A percentile compares a stretch with the other conserved stretches of the same genome.
These are phyloP conservation scores for Mactromeris polynyma DNA, from an alignment of 2,888 invertebrate species.

Conservation along the genomic window DNA sequence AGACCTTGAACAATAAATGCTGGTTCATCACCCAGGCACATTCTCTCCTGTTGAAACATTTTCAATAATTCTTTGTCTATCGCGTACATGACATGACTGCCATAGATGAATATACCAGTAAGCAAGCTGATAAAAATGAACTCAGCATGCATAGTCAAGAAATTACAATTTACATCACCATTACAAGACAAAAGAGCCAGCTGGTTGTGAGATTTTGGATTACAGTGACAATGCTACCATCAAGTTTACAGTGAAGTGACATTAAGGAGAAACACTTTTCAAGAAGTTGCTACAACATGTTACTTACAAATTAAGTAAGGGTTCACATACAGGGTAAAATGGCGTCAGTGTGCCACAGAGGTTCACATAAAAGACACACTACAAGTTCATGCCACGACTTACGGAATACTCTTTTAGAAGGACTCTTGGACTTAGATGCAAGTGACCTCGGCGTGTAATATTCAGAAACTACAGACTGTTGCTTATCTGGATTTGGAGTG, in stretches of 20 bases:
- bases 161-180: no score
- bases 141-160: no score
- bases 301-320: background rate
- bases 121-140: no score
- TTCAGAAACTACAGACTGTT: background rate
- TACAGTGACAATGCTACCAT: background rate
- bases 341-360: background rate
- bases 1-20: no score
- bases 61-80: no score
- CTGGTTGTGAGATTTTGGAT: no score
- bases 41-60: no score
- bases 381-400: slow-evolving; percentile 17
- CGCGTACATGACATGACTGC: no score
- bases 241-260: background rate
- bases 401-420: slow-evolving; percentile 43
- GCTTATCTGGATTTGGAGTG: background rate
- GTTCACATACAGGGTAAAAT: background rate
- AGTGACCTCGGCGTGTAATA: slow-evolving; percentile 17
- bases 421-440: slow-evolving; percentile 25
- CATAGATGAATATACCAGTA: no score
- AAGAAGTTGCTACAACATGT: background rate
- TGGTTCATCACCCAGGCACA: no score
- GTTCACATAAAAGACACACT: background rate
- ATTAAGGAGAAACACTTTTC: background rate
- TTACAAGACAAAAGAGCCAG: no score